Conservation (phyloP, 2,113 vertebrate species). For the Xyliphius kryptos region DNA sequence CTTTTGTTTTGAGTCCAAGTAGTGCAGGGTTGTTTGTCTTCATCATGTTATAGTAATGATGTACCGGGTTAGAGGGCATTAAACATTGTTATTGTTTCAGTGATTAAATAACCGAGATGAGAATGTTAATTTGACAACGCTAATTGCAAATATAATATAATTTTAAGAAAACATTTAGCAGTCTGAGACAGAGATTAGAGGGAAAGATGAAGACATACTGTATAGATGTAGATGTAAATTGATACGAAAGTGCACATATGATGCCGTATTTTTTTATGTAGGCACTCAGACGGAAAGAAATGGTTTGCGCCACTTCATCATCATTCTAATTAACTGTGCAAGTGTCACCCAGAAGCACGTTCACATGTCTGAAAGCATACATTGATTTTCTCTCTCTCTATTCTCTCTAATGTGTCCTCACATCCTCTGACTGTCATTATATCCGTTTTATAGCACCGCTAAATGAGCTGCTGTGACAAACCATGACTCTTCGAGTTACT, state of each 20-base stretch:
- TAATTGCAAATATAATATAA: too few species aligned
- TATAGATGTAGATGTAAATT: conserved; percentile 7
- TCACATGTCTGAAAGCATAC: conserved; percentile 43
- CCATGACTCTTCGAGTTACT: neutral
- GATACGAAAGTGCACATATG: conserved; percentile 47
- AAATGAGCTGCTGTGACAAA: conserved; percentile 6
- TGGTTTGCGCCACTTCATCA: neutral
- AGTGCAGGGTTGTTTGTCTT: too few species aligned
- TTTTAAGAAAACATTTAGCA: too few species aligned
- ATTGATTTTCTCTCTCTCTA: too few species aligned
- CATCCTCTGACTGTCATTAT: neutral
- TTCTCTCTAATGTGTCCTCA: conserved; percentile 1
- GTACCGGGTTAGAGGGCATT: too few species aligned
- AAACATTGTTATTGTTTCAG: too few species aligned
- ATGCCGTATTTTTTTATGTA: too few species aligned
- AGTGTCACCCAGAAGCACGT: conserved; percentile 43
- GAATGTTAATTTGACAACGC: too few species aligned
- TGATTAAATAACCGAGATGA: too few species aligned
- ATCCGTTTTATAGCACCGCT: conserved; percentile 11
- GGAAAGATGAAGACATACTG: conserved; percentile 32
- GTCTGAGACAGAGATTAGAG: neutral
- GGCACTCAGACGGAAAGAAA: conserved; percentile 3
- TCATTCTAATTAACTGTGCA: conserved; percentile 46
- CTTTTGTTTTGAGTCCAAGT: too few species aligned
- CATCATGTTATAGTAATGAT: too few species aligned